phyloP scores from a whole-genome alignment of 2,797 vertebrate genomes.

The Muraenolepis orangiensis region DNA sequence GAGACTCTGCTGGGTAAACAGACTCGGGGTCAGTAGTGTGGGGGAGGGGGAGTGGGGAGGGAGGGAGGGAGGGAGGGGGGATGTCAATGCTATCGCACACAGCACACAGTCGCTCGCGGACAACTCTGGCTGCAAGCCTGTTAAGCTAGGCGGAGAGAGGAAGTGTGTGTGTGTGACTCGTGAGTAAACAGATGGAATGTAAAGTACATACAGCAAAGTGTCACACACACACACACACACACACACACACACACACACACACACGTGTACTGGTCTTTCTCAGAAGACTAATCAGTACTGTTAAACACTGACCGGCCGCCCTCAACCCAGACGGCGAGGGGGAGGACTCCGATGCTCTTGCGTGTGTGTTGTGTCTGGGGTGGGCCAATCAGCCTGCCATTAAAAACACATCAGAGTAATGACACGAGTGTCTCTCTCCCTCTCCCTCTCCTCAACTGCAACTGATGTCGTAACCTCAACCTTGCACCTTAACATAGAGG shows the following conservation, averaged over 20 bases:
- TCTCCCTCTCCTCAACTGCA: background rate
- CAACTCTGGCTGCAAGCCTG: background rate
- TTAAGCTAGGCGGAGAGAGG: no score
- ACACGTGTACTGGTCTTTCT: background rate
- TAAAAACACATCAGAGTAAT: background rate
- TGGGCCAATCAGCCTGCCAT: background rate
- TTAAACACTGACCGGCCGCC: background rate
- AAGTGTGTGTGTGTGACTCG: no score
- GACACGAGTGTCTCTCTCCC: background rate
- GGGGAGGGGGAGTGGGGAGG: no score
- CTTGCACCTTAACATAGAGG: no score
- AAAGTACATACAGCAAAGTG: no score
- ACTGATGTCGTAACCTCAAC: no score
- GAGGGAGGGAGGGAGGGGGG: no score
- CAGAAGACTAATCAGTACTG: background rate
- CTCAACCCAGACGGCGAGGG: no score
- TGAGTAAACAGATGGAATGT: no score
- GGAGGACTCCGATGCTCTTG: background rate
- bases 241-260: background rate
- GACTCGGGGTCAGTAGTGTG: background rate
- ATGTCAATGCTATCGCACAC: background rate
- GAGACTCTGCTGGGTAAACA: background rate
- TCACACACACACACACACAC: no score
- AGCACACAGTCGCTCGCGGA: background rate
- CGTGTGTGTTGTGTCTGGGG: background rate